Conservation (phyloP, 1,140 invertebrate species). For the Aricia agestis region DNA sequence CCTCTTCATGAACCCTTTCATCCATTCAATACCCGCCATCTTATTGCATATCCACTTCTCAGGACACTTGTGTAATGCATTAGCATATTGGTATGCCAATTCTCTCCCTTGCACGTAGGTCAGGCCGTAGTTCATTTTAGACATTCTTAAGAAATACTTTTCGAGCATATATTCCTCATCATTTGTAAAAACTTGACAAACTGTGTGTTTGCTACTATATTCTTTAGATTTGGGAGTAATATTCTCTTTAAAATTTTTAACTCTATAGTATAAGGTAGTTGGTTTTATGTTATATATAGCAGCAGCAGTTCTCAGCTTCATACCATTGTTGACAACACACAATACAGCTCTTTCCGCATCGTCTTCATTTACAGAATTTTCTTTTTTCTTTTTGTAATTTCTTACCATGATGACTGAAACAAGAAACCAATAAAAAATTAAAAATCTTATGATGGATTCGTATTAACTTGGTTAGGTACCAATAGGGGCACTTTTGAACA, state of each 20-base stretch:
- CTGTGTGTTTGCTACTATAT: conserved; percentile 20
- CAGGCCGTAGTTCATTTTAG: conserved; percentile 41
- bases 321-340: neutral
- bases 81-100: conserved; percentile 38
- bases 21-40: conserved; percentile 52
- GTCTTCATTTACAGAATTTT: conserved; percentile 9
- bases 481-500: conserved; percentile 19
- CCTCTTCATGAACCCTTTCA: conserved; percentile 54
- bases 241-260: conserved; percentile 9
- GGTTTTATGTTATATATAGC: conserved; percentile 16
- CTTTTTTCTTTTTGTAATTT: conserved; percentile 18
- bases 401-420: conserved; percentile 10
- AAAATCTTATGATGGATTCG: too few relatives aligned
- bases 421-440: too few relatives aligned
- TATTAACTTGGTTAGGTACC: neutral
- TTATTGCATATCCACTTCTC: conserved; percentile 52
- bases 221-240: conserved; percentile 16
- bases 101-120: conserved; percentile 32
- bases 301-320: conserved; percentile 11
- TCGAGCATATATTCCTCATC: conserved; percentile 4
- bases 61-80: conserved; percentile 34
- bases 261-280: conserved; percentile 9
- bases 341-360: conserved; percentile 7
- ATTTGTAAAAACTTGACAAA: conserved; percentile 19
- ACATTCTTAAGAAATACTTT: conserved; percentile 19